Conservation (phyloP, 1,140 invertebrate genomes). For the Lycorma delicatula region DNA sequence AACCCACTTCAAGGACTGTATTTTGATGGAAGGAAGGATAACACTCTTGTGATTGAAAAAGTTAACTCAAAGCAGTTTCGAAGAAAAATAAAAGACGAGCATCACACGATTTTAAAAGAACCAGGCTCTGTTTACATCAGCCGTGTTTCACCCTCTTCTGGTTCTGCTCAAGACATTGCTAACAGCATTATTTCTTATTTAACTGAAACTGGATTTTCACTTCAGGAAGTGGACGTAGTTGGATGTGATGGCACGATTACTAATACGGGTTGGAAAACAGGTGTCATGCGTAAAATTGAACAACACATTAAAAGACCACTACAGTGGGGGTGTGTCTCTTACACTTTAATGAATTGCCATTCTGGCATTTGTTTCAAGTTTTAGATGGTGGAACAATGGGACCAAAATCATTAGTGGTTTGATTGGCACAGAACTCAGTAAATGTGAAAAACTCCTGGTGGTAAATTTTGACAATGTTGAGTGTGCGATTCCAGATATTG, state of each 20-base stretch:
- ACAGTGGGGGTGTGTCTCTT: slow-evolving; percentile 31
- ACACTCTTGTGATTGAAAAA: slow-evolving; percentile 28
- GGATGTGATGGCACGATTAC: slow-evolving; percentile 18
- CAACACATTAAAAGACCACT: slow-evolving; percentile 20
- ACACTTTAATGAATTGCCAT: slow-evolving; percentile 29
- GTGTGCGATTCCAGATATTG: slow-evolving; percentile 19
- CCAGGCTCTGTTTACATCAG: slow-evolving; percentile 29
- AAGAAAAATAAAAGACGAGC: slow-evolving; percentile 24
- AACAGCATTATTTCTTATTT: slow-evolving; percentile 21
- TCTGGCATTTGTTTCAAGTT: slow-evolving; percentile 30
- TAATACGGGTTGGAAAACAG: slow-evolving; percentile 10
- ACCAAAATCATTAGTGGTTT: slow-evolving; percentile 25
- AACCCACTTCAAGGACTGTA: slow-evolving; percentile 13
- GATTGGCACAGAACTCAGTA: slow-evolving; percentile 26
- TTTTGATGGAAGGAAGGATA: slow-evolving; percentile 29
- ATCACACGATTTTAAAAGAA: slow-evolving; percentile 29
- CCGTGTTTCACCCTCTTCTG: slow-evolving; percentile 24
- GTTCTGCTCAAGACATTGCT: slow-evolving; percentile 22
- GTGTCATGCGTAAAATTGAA: slow-evolving; percentile 17
- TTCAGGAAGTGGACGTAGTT: slow-evolving; percentile 8
- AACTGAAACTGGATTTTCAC: neutral
- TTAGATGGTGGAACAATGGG: slow-evolving; percentile 29
- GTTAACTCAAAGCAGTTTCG: slow-evolving; percentile 24
- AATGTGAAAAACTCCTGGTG: slow-evolving; percentile 25
- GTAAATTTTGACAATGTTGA: slow-evolving; percentile 24